phyloP scores from a whole-genome alignment of 2,113 vertebrate genomes.

The Zosterops pallidus region DNA sequence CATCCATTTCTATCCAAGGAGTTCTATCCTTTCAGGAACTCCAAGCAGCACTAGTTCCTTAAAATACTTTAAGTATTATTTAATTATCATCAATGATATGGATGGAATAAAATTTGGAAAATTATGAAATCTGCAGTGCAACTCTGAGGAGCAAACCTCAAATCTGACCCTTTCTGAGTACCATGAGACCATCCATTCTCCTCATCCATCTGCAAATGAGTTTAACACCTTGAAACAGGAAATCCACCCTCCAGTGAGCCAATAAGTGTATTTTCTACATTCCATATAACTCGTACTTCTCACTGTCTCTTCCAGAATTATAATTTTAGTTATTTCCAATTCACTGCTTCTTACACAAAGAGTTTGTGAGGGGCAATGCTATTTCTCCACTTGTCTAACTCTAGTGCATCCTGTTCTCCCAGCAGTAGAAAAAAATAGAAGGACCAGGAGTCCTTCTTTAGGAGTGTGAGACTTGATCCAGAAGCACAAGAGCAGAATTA shows the following conservation, averaged over 20 bases:
- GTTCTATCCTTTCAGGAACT: neutral
- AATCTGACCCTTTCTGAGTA: neutral
- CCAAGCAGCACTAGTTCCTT: neutral
- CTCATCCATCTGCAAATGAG: neutral
- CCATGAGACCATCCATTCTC: neutral
- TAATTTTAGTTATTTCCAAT: neutral
- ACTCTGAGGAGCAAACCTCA: neutral
- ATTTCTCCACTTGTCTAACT: neutral
- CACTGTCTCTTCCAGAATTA: neutral
- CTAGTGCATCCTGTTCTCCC: rapidly evolving
- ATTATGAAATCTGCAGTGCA: neutral
- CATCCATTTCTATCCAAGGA: neutral
- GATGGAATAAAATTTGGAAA: neutral
- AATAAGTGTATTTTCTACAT: neutral
- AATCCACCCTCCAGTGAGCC: neutral
- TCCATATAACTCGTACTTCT: neutral
- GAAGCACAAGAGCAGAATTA: neutral
- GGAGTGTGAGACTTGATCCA: neutral
- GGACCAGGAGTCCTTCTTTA: neutral
- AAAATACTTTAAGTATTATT: neutral
- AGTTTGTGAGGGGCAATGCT: neutral
- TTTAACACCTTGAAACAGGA: neutral
- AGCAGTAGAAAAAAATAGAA: neutral
- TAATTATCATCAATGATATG: neutral
- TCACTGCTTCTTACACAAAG: neutral